Conservation (phyloP, 2,797 vertebrate species). For the Gastrophryne carolinensis region DNA sequence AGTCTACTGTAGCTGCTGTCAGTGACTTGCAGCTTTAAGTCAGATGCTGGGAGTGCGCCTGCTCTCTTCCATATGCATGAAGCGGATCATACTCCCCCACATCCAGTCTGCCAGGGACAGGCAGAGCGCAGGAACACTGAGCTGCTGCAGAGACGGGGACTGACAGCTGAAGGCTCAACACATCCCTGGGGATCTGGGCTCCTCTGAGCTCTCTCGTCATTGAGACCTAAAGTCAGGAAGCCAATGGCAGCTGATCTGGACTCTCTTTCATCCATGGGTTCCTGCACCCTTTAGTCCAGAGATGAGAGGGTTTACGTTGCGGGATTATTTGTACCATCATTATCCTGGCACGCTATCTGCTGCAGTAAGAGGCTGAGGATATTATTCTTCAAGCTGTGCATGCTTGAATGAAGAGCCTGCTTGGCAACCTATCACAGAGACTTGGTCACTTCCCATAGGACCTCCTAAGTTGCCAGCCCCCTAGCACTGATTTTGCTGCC, state of each 20-base stretch:
- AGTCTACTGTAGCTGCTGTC: slow-evolving; percentile 1
- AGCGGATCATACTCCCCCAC: slow-evolving; percentile 36
- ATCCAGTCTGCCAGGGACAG: slow-evolving; percentile 46
- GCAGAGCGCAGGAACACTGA: slow-evolving; percentile 14
- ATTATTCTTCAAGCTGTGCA: background rate
- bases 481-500: background rate
- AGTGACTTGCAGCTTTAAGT: slow-evolving; percentile 43
- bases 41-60: slow-evolving; percentile 30
- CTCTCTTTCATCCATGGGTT: background rate
- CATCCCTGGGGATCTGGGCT: background rate
- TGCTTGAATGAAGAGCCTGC: background rate
- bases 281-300: background rate
- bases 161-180: slow-evolving; percentile 18
- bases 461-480: background rate
- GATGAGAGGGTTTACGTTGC: background rate
- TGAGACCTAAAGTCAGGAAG: background rate
- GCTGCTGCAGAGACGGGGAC: slow-evolving; percentile 28
- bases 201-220: background rate
- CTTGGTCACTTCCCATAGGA: slow-evolving; percentile 11
- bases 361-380: background rate
- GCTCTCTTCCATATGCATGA: slow-evolving; percentile 41
- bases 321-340: background rate
- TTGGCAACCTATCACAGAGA: background rate
- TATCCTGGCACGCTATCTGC: background rate
- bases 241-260: background rate